Base-by-base conservation (phyloP, 2,797 vertebrate species). In the Pseudomugil gertrudae region DNA sequence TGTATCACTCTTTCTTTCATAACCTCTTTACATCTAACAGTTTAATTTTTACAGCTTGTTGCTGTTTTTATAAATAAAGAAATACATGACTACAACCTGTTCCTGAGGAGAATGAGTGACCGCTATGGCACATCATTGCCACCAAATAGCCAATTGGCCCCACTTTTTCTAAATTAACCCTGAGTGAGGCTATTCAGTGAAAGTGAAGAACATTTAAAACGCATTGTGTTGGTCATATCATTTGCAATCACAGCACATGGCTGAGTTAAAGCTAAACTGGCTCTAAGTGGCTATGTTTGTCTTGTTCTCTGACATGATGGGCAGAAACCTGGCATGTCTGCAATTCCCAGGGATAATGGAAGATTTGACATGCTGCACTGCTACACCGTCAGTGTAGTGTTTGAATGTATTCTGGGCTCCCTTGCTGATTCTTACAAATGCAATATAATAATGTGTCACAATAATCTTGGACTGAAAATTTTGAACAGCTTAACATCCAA, bases 151-250 rank as follows among this genome's bases (percentile, higher is more conserved):
- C 86, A 83, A 84, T 85, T 86, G 85, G 81, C 74, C 78, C 61
- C 69, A 72, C 79, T 76, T 72, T 81, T 79, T 82, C 72, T 76
- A 69, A 76, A 74, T 87, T 81, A 87, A 89, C 77, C 87, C 77
- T 80, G 72, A 79, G 79, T 87, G 78, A 84, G 78, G 76, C 58
- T 65, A 45, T 89, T 88, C 63, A 51, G 76, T 71, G 79, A 60
- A 82, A 83, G 80, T 63, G 78, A 80, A 76, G 76, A 74, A 80
- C 85, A 85, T 86, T 89, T 76, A 89, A 85, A 84, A 86, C 81
- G 80, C 83, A 88, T 83, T 87, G 78, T 76, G 71, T 56, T 60
- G 72, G 65, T 81, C 60, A 79, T 87, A 87, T 87, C 58, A 84
- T 85, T 84, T 85, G 76, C 83, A 80, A 70, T 77, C 58, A 45